Evolutionary conservation across 92 coral and sea anemone genomes (phyloP), one percentile per base, ranked within the genome.

Genomic region (Epizoanthus rinbou): DNA sequence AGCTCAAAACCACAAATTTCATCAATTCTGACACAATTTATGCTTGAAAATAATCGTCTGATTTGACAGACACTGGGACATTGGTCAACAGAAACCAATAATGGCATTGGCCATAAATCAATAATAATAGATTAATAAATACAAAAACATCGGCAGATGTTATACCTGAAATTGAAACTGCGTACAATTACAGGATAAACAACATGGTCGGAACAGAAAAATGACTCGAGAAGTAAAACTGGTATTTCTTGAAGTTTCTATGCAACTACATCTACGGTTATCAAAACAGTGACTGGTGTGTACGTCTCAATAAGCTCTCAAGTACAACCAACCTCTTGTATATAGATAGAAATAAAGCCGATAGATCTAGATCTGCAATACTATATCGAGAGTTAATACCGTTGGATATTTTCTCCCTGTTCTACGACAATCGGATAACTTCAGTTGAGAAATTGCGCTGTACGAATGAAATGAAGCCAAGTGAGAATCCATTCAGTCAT

Each of bases 141-240:
- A 78, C 57, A 62, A 78, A 75, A 78, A 43, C 71, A 63, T 35
- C 19, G 65, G 82, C 82, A 78, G 82, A 78, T 78, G 82, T 78
- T 78, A 62, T 62, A 41, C 43, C 25, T 54, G 64, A 37, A 31
- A 37, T 39, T 41, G 39, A 19, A 62, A 14, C 64, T 11, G 45
- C 54, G 54, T 47, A 47, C 54, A 47, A 47, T 47, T 9, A 78
- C 53, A 35, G 47, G 43, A 11, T 22, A 28, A 17, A 56, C 45
- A 71, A 62, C 22, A 78, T 62, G 58, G 70, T 78, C 23, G 28
- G 15, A 47, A 62, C 58, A 57, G 16, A 63, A 60, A 33, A 22
- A 54, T 33, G 47, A 60, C 41, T 19, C 41, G 35, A 78, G n/a
- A 6, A 15, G 25, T 19, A 35, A 74, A 47, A 18, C 80, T 16